A percentile compares a stretch with the other conserved stretches of the same genome.
phyloP scores from a whole-genome alignment of 2,113 vertebrate species.

The Empidonax alnorum region DNA sequence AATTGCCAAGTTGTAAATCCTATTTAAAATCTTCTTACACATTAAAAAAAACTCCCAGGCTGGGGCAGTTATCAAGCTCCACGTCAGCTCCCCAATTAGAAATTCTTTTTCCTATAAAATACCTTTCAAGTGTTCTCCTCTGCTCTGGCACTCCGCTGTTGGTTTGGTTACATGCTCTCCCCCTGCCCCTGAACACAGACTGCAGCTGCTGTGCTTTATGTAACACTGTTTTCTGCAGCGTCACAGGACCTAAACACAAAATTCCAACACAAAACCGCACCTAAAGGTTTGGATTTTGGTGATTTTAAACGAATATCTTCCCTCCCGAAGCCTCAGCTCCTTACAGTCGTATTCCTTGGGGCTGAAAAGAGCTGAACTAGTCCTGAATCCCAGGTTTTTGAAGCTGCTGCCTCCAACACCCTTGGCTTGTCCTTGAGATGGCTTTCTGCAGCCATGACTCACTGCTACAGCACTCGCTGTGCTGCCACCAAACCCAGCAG shows the following conservation, averaged over 20 bases:
- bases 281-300: neutral
- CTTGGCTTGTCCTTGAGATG: slow-evolving; percentile 65
- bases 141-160: neutral
- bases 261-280: neutral
- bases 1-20: neutral
- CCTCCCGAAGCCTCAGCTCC: neutral
- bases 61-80: neutral
- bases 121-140: neutral
- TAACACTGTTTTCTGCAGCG: neutral
- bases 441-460: slow-evolving; percentile 57
- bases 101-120: neutral
- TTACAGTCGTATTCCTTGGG: neutral
- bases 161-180: neutral
- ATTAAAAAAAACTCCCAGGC: neutral
- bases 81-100: neutral
- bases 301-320: neutral
- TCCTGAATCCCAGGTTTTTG: neutral
- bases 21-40: neutral
- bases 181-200: neutral
- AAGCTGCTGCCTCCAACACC: slow-evolving; percentile 19
- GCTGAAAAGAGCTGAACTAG: neutral
- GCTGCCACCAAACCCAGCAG: neutral
- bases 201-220: slow-evolving; percentile 34
- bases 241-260: neutral
- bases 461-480: neutral